Conservation (phyloP, 92 coral and sea anemone genomes). For the Epizoanthus illoricatus region DNA sequence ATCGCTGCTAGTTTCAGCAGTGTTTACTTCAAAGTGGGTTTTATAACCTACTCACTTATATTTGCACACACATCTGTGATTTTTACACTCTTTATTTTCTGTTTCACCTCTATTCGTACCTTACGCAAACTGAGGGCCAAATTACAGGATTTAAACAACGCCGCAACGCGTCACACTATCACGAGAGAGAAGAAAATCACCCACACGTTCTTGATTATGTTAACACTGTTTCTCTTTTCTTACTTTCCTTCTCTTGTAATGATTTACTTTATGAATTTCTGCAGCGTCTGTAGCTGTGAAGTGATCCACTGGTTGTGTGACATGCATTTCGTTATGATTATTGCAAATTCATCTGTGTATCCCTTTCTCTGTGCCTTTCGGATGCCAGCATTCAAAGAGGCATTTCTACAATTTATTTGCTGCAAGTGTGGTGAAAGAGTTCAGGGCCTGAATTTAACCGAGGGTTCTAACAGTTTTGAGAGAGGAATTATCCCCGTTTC, state of each 20-base stretch:
- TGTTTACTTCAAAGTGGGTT: slow-evolving; percentile 44
- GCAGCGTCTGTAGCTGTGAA: slow-evolving; percentile 43
- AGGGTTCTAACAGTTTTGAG: too few relatives aligned
- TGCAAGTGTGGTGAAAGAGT: not conserved
- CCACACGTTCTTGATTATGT: slow-evolving; percentile 42
- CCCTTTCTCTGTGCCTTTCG: slow-evolving; percentile 51
- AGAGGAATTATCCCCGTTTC: too few relatives aligned
- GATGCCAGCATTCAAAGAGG: slow-evolving; percentile 41
- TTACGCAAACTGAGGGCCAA: not conserved
- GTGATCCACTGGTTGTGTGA: slow-evolving; percentile 49
- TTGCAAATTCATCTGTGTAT: slow-evolving; percentile 50
- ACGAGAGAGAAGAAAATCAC: slow-evolving; percentile 21
- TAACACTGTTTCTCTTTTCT: slow-evolving; percentile 32
- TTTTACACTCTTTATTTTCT: not conserved
- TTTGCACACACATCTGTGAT: slow-evolving; percentile 1
- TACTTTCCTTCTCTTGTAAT: slow-evolving; percentile 45
- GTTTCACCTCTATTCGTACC: slow-evolving; percentile 1
- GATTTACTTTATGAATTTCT: slow-evolving; percentile 50
- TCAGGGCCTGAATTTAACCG: too few relatives aligned
- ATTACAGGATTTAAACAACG: not conserved
- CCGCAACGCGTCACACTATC: not conserved
- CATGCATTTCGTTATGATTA: slow-evolving; percentile 46
- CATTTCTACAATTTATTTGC: not conserved
- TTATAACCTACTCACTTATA: slow-evolving; percentile 34
- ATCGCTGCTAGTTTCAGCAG: slow-evolving; percentile 14